These are phyloP conservation scores for Syrmaticus mikado DNA, from an alignment of 2,113 vertebrate species.

Conservation along the genomic window DNA sequence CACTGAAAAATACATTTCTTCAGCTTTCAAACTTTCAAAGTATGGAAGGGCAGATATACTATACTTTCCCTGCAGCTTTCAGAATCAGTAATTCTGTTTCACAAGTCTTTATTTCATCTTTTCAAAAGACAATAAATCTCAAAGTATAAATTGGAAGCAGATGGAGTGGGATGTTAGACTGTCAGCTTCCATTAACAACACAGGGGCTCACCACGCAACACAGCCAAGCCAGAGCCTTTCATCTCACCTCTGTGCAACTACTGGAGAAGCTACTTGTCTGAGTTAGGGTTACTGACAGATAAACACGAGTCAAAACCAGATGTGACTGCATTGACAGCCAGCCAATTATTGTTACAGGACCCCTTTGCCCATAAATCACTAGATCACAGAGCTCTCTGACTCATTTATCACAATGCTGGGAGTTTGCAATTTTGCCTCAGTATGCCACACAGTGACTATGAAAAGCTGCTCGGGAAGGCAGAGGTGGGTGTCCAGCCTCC, in stretches of 20 bases:
- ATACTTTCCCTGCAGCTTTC: neutral
- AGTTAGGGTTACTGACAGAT: neutral
- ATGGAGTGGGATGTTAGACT: neutral
- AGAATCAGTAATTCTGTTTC: neutral
- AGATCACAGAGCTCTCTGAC: rapidly evolving
- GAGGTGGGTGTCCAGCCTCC: neutral
- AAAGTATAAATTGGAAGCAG: slow-evolving; percentile 40
- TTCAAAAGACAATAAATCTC: neutral
- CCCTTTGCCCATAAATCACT: neutral
- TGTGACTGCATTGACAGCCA: neutral
- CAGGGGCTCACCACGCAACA: rapidly evolving
- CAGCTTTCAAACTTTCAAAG: neutral
- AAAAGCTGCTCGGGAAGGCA: neutral
- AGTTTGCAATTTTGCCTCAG: rapidly evolving
- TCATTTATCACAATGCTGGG: neutral
- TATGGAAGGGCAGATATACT: rapidly evolving
- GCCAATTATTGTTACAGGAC: neutral
- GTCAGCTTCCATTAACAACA: slow-evolving; percentile 40
- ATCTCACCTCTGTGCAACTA: neutral
- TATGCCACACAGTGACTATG: neutral
- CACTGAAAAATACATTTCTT: neutral
- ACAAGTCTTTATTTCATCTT: neutral
- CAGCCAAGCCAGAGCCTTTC: neutral
- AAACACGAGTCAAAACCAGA: neutral
- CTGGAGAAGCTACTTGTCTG: neutral